These are phyloP conservation scores for Todiramphus chloris DNA, from an alignment of 2,113 vertebrate species.

Conservation along the genomic window DNA sequence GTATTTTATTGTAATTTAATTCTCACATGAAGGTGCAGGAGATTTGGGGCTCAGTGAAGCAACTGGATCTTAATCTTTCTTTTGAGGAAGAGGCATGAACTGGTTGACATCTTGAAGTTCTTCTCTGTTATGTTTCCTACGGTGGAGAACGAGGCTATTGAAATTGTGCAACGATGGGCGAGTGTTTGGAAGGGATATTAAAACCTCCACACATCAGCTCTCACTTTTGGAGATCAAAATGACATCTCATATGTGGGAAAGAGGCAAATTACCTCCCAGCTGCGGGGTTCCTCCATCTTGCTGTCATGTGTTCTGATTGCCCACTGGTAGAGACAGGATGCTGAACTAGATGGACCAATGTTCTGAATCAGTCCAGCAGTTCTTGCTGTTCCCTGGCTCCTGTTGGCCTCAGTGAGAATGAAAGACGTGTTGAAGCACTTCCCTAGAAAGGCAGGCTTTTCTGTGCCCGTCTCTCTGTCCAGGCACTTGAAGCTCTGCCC, in stretches of 20 bases:
- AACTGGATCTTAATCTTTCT: not conserved
- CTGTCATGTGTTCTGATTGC: not conserved
- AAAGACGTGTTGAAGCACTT: not conserved
- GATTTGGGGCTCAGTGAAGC: not conserved
- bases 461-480: not conserved
- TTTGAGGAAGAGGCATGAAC: not conserved
- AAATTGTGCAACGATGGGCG: not conserved
- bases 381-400: not conserved
- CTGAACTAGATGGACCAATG: not conserved
- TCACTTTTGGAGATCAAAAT: conserved; percentile 8
- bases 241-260: not conserved
- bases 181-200: not conserved
- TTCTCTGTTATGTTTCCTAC: not conserved
- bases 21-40: not conserved
- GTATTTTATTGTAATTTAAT: not conserved
- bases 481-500: not conserved
- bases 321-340: not conserved
- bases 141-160: not conserved
- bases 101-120: not conserved
- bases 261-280: not conserved
- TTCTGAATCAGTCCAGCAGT: not conserved
- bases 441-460: not conserved
- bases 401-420: not conserved
- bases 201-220: not conserved
- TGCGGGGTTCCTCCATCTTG: not conserved